These are phyloP conservation scores for Brachyhypopomus occidentalis DNA, from an alignment of 2,113 vertebrate species.

Conservation along the genomic window DNA sequence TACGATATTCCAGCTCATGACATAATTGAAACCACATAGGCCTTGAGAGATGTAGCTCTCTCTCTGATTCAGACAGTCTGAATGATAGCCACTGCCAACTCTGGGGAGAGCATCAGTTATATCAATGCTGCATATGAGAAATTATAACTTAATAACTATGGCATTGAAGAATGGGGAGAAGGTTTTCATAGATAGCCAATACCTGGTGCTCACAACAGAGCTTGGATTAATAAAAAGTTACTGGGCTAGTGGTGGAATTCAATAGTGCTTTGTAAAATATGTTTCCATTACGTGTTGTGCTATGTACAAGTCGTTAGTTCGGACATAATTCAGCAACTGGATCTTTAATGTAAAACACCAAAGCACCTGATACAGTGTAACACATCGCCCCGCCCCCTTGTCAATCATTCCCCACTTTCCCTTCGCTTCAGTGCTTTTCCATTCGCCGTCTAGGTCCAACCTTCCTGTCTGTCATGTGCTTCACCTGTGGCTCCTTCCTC, in stretches of 20 bases:
- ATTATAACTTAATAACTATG: conserved; percentile 47
- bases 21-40: conserved; percentile 6
- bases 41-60: conserved; percentile 12
- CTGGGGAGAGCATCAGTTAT: conserved; percentile 4
- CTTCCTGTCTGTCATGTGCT: too few species aligned
- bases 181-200: conserved; percentile 15
- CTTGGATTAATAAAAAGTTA: conserved; percentile 12
- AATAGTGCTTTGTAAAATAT: conserved; percentile 8
- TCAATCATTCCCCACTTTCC: too few species aligned
- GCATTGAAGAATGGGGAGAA: conserved; percentile 24
- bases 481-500: too few species aligned
- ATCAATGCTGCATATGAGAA: conserved; percentile 41
- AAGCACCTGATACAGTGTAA: neutral
- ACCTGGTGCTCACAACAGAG: neutral
- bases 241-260: neutral
- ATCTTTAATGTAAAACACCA: neutral
- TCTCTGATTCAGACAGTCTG: conserved; percentile 22
- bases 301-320: neutral
- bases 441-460: too few species aligned
- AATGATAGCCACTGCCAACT: conserved; percentile 18
- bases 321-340: neutral
- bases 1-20: neutral
- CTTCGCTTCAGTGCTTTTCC: too few species aligned
- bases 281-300: conserved; percentile 4
- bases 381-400: too few species aligned